phyloP scores from a whole-genome alignment of 2,797 vertebrate species.

The Pristis pectinata region DNA sequence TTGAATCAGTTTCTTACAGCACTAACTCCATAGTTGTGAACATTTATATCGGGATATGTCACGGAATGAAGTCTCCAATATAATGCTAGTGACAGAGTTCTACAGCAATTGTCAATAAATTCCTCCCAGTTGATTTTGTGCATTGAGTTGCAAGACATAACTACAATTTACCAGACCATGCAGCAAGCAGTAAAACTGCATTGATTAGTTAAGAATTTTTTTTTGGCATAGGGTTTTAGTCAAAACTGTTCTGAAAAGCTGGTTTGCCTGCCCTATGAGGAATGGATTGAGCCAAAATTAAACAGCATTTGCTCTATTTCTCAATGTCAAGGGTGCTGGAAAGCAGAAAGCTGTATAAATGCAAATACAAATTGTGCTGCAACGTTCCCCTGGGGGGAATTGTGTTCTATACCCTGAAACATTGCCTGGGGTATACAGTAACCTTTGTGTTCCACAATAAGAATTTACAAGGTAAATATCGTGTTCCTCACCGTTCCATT shows the following conservation, averaged over 20 bases:
- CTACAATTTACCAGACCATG: neutral
- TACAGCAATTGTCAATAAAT: slow-evolving; percentile 5
- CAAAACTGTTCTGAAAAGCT: neutral
- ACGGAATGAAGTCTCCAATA: neutral
- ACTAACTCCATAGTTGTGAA: neutral
- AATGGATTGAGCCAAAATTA: neutral
- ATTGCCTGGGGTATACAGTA: neutral
- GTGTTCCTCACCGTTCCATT: neutral
- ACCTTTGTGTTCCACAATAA: neutral
- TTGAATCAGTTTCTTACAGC: neutral
- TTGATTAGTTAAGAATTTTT: neutral
- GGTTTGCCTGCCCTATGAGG: neutral
- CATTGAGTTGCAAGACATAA: neutral
- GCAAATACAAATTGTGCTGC: neutral
- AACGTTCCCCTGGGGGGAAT: neutral
- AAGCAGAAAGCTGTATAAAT: neutral
- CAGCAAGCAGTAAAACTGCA: neutral
- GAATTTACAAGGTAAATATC: neutral
- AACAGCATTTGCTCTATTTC: neutral
- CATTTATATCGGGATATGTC: neutral
- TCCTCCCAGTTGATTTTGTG: neutral
- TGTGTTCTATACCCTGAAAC: neutral
- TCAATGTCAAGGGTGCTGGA: neutral
- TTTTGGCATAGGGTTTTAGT: too few relatives aligned
- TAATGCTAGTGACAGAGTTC: too few relatives aligned